phyloP scores from a whole-genome alignment of 2,888 invertebrate genomes.

The Agrotis ipsilon region DNA sequence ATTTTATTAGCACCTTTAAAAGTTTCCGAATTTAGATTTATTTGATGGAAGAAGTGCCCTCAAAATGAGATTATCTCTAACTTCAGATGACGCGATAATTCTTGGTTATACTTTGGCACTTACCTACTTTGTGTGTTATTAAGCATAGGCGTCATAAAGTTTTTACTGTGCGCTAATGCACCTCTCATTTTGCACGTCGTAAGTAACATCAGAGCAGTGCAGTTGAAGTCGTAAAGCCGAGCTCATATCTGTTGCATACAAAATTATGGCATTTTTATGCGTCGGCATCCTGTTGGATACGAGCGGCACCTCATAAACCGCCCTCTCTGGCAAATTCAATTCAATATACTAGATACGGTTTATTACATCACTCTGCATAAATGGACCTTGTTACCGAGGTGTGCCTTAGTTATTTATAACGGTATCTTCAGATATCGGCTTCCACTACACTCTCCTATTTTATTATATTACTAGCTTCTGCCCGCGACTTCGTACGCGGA shows the following conservation, averaged over 20 bases:
- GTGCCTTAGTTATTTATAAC: constrained; percentile 56
- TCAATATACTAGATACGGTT: constrained; percentile 77
- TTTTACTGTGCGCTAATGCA: constrained; percentile 61
- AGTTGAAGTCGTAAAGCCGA: constrained; percentile 71
- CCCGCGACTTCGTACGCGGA: too few relatives aligned
- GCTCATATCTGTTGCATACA: constrained; percentile 83
- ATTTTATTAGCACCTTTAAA: constrained; percentile 80
- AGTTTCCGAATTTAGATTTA: constrained; percentile 75
- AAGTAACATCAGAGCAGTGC: constrained; percentile 59
- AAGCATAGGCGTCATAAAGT: constrained; percentile 37
- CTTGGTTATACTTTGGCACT: constrained; percentile 12
- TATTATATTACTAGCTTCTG: constrained; percentile 61
- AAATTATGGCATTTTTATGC: constrained; percentile 86
- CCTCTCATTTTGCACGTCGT: constrained; percentile 55
- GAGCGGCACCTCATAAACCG: constrained; percentile 82
- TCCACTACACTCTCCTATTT: constrained; percentile 49
- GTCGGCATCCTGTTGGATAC: constrained; percentile 74
- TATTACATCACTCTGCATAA: constrained; percentile 79
- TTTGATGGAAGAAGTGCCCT: constrained; percentile 68
- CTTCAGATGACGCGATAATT: constrained; percentile 13
- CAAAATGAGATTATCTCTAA: constrained; percentile 59
- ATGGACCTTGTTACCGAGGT: constrained; percentile 66
- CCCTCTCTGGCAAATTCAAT: constrained; percentile 82
- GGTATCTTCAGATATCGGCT: constrained; percentile 56
- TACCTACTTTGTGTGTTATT: constrained; percentile 39